Percentiles rank a stretch among this genome's conserved stretches.
Evolutionary conservation across 2,888 invertebrate species (phyloP).

Genomic region (Eristalinus sepulchralis): DNA sequence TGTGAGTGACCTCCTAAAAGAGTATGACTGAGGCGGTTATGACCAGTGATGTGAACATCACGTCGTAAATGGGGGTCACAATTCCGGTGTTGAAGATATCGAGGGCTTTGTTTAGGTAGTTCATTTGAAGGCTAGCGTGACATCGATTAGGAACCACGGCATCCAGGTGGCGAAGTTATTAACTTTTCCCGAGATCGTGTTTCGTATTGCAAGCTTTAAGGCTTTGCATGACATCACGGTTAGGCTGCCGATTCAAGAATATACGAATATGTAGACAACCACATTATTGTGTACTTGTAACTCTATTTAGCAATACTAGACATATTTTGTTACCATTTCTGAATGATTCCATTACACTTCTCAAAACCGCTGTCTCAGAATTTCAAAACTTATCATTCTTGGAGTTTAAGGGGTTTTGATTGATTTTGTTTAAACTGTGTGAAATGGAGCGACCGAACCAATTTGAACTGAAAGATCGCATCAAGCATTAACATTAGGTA

Average conservation of each 20-base stretch:
- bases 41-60: slow-evolving; percentile 96
- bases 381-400: too few species aligned
- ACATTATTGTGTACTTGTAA: too few species aligned
- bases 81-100: slow-evolving; percentile 97
- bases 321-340: too few species aligned
- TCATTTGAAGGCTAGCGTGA: slow-evolving; percentile 94
- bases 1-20: slow-evolving; percentile 93
- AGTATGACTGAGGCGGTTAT: slow-evolving; percentile 95
- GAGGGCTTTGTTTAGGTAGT: slow-evolving; percentile 95
- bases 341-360: too few species aligned
- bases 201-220: slow-evolving; percentile 92
- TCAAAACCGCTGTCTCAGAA: too few species aligned
- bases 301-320: too few species aligned
- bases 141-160: slow-evolving; percentile 89
- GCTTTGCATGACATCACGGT: slow-evolving; percentile 98
- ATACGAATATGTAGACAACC: slow-evolving; percentile 92
- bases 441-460: too few species aligned
- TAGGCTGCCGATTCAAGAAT: slow-evolving; percentile 95
- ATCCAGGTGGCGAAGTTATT: slow-evolving; percentile 90
- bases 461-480: too few species aligned
- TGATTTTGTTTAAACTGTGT: too few species aligned
- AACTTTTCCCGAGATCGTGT: slow-evolving; percentile 85
- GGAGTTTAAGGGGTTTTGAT: too few species aligned
- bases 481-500: too few species aligned
- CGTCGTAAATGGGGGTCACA: slow-evolving; percentile 98